Percentiles rank a stretch among this genome's conserved stretches.
Conservation (phyloP, 2,888 invertebrate species). For the Plusia festucae region DNA sequence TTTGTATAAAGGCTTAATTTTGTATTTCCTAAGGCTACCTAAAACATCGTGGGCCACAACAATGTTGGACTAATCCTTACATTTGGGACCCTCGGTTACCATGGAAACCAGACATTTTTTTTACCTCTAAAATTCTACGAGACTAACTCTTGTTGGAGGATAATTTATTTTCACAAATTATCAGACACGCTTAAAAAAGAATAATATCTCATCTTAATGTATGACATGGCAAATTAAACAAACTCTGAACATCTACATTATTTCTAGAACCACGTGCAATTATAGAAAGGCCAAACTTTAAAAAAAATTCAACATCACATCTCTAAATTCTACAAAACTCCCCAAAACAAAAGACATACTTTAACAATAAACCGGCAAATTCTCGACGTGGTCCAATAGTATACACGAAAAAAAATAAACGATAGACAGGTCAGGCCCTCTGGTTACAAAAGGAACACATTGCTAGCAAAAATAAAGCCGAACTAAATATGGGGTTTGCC, state of each 20-base stretch:
- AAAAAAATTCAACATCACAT: neutral
- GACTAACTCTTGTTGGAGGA: too few species aligned
- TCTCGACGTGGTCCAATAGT: constrained; percentile 17
- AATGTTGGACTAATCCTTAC: constrained; percentile 35
- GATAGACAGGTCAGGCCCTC: constrained; percentile 48
- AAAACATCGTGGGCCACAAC: constrained; percentile 38
- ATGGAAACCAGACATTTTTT: constrained; percentile 14
- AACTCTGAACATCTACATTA: too few species aligned
- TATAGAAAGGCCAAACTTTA: neutral
- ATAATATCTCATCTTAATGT: too few species aligned
- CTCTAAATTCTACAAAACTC: neutral
- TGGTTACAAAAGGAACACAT: constrained; percentile 43
- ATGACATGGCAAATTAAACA: too few species aligned
- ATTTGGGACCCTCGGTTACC: constrained; percentile 17
- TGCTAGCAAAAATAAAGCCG: constrained; percentile 44
- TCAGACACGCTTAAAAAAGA: too few species aligned
- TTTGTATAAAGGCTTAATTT: constrained; percentile 33
- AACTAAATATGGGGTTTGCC: constrained; percentile 30
- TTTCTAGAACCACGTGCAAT: neutral
- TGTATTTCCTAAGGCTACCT: constrained; percentile 34
- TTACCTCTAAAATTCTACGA: constrained; percentile 14
- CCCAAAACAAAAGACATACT: neutral
- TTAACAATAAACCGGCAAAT: neutral
- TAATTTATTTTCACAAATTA: too few species aligned
- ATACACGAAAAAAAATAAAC: constrained; percentile 61